Base-by-base conservation (phyloP, 2,113 vertebrate species). In the Himantopus leucocephalus region DNA sequence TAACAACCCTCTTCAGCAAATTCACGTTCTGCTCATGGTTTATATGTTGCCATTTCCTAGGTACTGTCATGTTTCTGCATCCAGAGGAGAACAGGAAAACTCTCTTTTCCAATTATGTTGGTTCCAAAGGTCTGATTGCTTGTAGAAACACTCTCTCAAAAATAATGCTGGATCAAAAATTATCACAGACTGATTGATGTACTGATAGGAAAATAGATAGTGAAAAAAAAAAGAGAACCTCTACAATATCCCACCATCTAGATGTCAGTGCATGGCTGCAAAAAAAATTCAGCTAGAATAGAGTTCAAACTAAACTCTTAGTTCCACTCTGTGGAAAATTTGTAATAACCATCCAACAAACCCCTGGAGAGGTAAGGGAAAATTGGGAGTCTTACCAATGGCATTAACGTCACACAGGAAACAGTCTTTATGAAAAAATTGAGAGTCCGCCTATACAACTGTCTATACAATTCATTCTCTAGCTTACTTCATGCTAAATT, bases 391-490 rank as follows among this genome's bases (percentile, higher is more conserved):
- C 48, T 64, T 83, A 48, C 10, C 43, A 76, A 9, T 5, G 1
- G 8, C 27, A 59, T 50, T 34, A 67, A 52, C 0, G 0, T 62
- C 45, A 66, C 17, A 70, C 1, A 3, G 37, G 29, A 86, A 85
- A n/a, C 12, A 5, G 8, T 35, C 16, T 58, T 79, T 9, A 71
- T 34, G 8, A 60, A 85, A 74, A 88, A 39, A 76, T 3, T 63
- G 14, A 34, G 17, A 3, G n/a, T 67, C 66, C 79, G 35, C 29
- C 22, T 56, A 35, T 50, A 43, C 2, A 1, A 43, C 7, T 53
- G 7, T 13, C 50, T 85, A 18, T 6, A 79, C 24, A 73, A 66
- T 60, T 85, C 10, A n/a, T 81, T 50, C 27, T 43, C 30, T 63
- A 43, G 21, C 6, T 84, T 55, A 64, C 64, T 67, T 92, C 11